Base-by-base conservation (phyloP, 2,797 vertebrate genomes). In the Gymnodraco acuticeps region DNA sequence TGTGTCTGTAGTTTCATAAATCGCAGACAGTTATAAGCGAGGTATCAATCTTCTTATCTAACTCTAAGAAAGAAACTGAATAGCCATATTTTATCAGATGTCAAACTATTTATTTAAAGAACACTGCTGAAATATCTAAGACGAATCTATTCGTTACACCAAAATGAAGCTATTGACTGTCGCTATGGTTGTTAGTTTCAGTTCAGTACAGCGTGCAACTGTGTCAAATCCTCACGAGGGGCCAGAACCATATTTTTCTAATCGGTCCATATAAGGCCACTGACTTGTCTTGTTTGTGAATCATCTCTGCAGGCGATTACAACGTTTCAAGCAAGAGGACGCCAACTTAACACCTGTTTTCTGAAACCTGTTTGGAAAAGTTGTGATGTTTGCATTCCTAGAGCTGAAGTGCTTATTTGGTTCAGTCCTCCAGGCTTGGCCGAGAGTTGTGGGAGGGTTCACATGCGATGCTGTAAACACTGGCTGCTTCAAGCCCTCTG, bases 331-430 rank as follows among this genome's bases (percentile, higher is more conserved):
- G 63, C 20, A 14, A 70, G 81, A 66, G 69, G 76, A 76, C 43
- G 27, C 73, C 63, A 58, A 72, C 65, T 88, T 92, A 89, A 92
- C 92, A 95, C 93, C 94, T 94, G 93, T 92, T 94, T 92, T 89
- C 77, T 85, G 76, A 85, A 88, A 90, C 86, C 88, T 87, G 86
- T 87, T 91, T 87, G 75, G 86, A 83, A 73, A 71, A 64, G 78
- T 88, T 70, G 77, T 84, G 87, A 82, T 89, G 90, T 93, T 93
- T 92, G 89, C 87, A 87, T 94, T 93, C 89, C 85, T 87, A 2
- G 42, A 54, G 59, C 85, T 85, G 65, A 93, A 95, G 91, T 92
- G 89, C 89, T 92, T 92, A 92, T 94, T 94, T 94, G 91, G 89
- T 93, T 85, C 82, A 86, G 84, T 86, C 90, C 81, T 89, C 75